These are phyloP conservation scores for Istiophorus platypterus DNA, from an alignment of 2,113 vertebrate genomes.

Conservation along the genomic window DNA sequence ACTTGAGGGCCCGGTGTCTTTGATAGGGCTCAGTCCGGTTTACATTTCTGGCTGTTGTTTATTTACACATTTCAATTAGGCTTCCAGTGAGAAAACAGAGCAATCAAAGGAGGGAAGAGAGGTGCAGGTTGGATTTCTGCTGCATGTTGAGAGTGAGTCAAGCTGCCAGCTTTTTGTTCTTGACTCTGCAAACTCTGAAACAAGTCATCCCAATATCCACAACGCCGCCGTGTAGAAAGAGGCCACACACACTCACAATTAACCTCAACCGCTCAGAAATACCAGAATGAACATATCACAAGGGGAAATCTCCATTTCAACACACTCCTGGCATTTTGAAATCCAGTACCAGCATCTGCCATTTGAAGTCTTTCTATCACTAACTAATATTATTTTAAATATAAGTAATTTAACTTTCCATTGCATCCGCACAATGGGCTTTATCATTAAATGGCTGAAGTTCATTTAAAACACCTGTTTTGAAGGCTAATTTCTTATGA, in stretches of 20 bases:
- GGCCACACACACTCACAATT: constrained; percentile 18
- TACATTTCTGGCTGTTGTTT: constrained; percentile 43
- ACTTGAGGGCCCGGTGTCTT: constrained; percentile 6
- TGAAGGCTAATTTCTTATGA: constrained; percentile 1
- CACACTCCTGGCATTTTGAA: constrained; percentile 2
- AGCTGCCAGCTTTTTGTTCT: constrained; percentile 23
- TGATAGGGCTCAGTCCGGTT: constrained; percentile 16
- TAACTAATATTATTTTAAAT: constrained; percentile 9
- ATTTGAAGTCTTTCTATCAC: not conserved
- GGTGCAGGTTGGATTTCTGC: constrained; percentile 29
- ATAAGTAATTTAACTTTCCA: not conserved
- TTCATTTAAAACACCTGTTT: constrained; percentile 6
- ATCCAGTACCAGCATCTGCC: not conserved
- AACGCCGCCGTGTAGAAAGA: not conserved
- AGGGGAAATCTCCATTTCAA: constrained; percentile 31
- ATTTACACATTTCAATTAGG: constrained; percentile 43
- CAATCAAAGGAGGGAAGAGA: constrained; percentile 16
- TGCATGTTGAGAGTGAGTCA: constrained; percentile 10
- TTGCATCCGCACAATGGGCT: not conserved
- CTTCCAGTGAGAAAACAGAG: constrained; percentile 39
- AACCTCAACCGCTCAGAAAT: constrained; percentile 6
- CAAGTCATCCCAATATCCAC: constrained; percentile 2
- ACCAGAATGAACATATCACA: constrained; percentile 5
- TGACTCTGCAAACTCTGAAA: constrained; percentile 29
- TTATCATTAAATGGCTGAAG: not conserved